Evolutionary conservation across 2,888 invertebrate species (phyloP).

Genomic region (Caenorhabditis sp.): DNA sequence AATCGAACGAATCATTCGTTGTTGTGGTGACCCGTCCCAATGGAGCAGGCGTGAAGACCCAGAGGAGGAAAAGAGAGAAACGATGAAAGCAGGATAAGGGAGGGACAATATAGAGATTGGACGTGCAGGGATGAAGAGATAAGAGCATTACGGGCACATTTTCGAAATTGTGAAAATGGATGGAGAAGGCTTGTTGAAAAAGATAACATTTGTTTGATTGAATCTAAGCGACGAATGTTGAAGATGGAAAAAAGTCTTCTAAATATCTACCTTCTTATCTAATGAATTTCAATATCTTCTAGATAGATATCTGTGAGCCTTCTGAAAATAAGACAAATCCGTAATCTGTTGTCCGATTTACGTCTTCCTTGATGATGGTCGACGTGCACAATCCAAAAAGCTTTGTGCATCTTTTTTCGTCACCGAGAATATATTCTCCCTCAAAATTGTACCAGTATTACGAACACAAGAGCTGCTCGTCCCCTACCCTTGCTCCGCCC

Average conservation of each 20-base stretch:
- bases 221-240: no score
- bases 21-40: no score
- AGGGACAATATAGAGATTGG: neutral
- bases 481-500: conserved; percentile 3
- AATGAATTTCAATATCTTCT: neutral
- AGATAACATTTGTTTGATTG: no score
- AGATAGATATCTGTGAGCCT: neutral
- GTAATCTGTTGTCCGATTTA: neutral
- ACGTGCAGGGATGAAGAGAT: neutral
- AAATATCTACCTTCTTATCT: neutral
- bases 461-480: neutral
- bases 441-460: neutral
- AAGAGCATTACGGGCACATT: no score
- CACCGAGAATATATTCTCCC: neutral
- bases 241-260: no score
- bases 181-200: no score
- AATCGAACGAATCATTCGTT: no score
- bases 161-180: no score
- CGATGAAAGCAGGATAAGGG: neutral
- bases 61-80: neutral
- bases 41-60: neutral
- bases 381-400: neutral
- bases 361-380: neutral
- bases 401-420: no score
- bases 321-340: neutral